phyloP scores from a whole-genome alignment of 1,140 invertebrate genomes.

The Xylocopa sonorina region DNA sequence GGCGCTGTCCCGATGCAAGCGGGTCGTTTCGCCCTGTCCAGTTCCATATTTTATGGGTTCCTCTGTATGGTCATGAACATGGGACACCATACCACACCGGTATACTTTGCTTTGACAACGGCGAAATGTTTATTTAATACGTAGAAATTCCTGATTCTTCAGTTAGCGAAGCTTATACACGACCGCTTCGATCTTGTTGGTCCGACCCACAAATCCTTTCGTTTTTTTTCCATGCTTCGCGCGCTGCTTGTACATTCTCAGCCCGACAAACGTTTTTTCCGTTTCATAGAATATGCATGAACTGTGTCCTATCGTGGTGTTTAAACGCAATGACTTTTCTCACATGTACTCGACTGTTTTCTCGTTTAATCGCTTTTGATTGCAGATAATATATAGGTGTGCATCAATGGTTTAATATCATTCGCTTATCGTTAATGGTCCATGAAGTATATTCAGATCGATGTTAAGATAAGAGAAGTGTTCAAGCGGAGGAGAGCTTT shows the following conservation, averaged over 20 bases:
- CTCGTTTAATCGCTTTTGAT: not conserved
- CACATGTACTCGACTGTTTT: too few relatives aligned
- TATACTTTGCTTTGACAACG: slow-evolving; percentile 45
- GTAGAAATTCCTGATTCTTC: slow-evolving; percentile 58
- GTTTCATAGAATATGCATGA: not conserved
- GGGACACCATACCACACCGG: slow-evolving; percentile 31
- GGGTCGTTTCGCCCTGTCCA: slow-evolving; percentile 33
- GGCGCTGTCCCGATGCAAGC: slow-evolving; percentile 24
- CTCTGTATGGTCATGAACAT: slow-evolving; percentile 61
- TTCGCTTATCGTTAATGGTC: not conserved
- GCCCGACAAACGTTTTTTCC: slow-evolving; percentile 18
- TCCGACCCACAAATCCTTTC: slow-evolving; percentile 11
- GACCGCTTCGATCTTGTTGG: slow-evolving; percentile 1
- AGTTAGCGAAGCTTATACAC: not conserved
- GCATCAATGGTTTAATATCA: not conserved
- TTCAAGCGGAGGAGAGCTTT: not conserved
- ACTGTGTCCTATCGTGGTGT: not conserved
- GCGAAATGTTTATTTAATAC: slow-evolving; percentile 65
- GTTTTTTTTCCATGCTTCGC: slow-evolving; percentile 15
- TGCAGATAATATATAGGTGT: not conserved
- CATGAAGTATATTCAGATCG: not conserved
- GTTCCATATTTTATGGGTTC: slow-evolving; percentile 57
- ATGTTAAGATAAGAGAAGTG: not conserved
- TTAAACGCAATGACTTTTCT: not conserved
- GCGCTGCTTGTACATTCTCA: slow-evolving; percentile 18